Conservation (phyloP, 2,888 invertebrate species). For the Limnephilus auricula region DNA sequence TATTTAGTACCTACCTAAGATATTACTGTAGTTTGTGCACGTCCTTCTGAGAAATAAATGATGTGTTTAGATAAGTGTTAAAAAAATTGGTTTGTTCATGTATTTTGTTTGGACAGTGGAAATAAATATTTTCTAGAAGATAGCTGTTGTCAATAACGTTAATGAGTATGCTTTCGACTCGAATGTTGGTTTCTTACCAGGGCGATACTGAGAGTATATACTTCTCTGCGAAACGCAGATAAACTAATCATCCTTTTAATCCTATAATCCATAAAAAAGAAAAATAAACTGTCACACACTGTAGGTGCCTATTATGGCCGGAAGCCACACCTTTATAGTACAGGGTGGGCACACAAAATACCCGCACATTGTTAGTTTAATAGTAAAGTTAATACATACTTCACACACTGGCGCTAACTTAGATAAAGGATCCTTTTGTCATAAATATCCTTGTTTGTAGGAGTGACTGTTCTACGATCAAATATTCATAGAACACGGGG, state of each 20-base stretch:
- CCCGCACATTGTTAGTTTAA: neutral
- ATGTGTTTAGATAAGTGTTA: too few species aligned
- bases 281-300: neutral
- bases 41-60: too few species aligned
- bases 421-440: neutral
- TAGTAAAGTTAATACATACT: neutral
- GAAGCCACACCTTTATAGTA: neutral
- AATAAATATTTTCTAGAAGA: too few species aligned
- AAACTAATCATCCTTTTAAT: neutral
- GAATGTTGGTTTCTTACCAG: too few species aligned
- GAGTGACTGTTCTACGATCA: neutral
- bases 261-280: neutral
- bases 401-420: neutral
- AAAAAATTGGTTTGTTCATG: too few species aligned
- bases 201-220: too few species aligned
- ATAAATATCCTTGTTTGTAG: neutral
- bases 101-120: too few species aligned
- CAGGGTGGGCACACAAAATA: neutral
- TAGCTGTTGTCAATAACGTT: too few species aligned
- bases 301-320: neutral
- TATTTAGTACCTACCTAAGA: too few species aligned
- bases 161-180: too few species aligned
- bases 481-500: neutral
- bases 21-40: too few species aligned
- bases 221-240: neutral